Evolutionary conservation across 2,888 invertebrate species (phyloP), one percentile per base, ranked within the genome.

Genomic region (Drosophila hamatofila): DNA sequence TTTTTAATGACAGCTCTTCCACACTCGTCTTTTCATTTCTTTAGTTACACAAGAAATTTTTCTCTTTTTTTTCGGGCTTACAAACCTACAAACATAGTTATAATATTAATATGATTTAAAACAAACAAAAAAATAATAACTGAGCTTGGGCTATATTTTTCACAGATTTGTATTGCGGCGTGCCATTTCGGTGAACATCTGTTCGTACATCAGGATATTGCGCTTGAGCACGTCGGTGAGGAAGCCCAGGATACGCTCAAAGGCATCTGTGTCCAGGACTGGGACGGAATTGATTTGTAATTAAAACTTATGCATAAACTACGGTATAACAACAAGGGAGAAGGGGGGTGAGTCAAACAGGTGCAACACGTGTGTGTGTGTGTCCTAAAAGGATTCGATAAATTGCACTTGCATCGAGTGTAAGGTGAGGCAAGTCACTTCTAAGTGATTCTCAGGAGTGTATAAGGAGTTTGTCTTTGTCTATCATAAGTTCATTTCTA

Each of bases 221-320:
- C 98, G 96, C 94, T 98, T 98, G 97, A 99, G 97, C 63, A 99
- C 95, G 93, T 99, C 97, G 97, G 98, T 98, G 93, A 99, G 98
- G 61, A 98, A 98, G 61, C 99, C 99, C 89, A 99, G 95, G 79
- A 99, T 95, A 60, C 99, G 96, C 93, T 99, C 98, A 94, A 99
- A 99, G 68, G 99, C 98, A 90, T 97, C 97, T 90, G 98, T 98
- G 93, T 98, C 98, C 93, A 99, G 94, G 94, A 98, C 98, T 98
- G 56, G 94, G 67, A 67, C 66, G 69, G 66, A 72, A 41, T 74
- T 11, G 8, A 18, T 48, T 75, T 67, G 74, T 14, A 48, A 21
- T 23, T 52, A 37, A 35, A 52, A 44, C 23, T 21, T 37, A 52
- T 11, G 37, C 35, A 27, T 54, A 27, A 46, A 23, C 46, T 57